Evolutionary conservation across 2,113 vertebrate genomes (phyloP).

Genomic region (Holacanthus passer): DNA sequence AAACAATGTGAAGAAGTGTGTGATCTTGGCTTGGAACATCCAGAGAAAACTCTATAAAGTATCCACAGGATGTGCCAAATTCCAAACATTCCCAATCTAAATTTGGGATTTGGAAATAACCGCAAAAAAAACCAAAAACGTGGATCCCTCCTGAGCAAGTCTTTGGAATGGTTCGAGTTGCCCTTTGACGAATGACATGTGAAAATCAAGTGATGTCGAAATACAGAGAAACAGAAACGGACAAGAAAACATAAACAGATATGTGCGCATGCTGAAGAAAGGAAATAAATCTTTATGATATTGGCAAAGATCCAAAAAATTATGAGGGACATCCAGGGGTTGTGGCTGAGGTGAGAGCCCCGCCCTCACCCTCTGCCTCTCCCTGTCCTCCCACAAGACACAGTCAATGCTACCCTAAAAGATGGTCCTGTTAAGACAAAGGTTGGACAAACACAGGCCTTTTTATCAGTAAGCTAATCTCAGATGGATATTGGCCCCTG

Average conservation of each 20-base stretch:
- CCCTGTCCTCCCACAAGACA: slow-evolving; percentile 32
- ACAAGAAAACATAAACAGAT: slow-evolving; percentile 31
- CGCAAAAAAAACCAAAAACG: slow-evolving; percentile 10
- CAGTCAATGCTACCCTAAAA: slow-evolving; percentile 42
- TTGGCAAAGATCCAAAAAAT: slow-evolving; percentile 47
- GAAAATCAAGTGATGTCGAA: slow-evolving; percentile 15
- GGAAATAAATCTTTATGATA: slow-evolving; percentile 26
- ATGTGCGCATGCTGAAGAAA: slow-evolving; percentile 50
- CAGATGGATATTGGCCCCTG: slow-evolving; percentile 40
- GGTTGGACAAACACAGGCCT: neutral
- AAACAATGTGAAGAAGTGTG: neutral
- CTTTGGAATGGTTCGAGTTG: slow-evolving; percentile 64
- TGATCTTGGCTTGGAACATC: slow-evolving; percentile 29
- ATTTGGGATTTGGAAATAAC: slow-evolving; percentile 37
- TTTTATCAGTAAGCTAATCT: slow-evolving; percentile 8
- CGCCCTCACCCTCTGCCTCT: slow-evolving; percentile 15
- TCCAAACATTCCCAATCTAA: slow-evolving; percentile 14
- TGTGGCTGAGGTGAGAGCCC: slow-evolving; percentile 47
- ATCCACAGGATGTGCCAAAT: slow-evolving; percentile 23
- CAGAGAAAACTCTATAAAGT: slow-evolving; percentile 14
- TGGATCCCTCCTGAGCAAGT: slow-evolving; percentile 53
- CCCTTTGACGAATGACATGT: slow-evolving; percentile 30
- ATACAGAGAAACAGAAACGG: slow-evolving; percentile 2
- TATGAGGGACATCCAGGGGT: slow-evolving; percentile 15
- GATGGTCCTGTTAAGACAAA: slow-evolving; percentile 28